Base-by-base conservation (phyloP, 1,140 invertebrate species). In the Camponotus vicinus region DNA sequence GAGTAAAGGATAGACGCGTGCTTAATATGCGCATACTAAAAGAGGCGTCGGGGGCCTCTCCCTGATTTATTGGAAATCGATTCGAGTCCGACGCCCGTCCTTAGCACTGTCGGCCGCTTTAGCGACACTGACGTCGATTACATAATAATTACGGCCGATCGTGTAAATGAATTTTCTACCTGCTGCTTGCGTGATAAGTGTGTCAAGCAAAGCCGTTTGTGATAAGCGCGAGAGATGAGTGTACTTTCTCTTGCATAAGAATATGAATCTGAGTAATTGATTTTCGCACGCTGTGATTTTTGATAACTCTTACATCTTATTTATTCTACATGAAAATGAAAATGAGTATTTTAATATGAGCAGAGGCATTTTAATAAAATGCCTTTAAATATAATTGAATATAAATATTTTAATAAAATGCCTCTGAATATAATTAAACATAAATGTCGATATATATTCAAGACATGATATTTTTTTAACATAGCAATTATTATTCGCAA, bases 11-110 rank as follows among this genome's bases (percentile, higher is more conserved):
- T 84, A 64, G 71, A 61, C 57, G 32, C 79, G 40, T 67, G 63
- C 57, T 90, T 88, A 90, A 87, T 90, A 90, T 90, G 89, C 86
- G 86, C 88, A 90, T 90, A 87, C 76, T 90, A 88, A 90, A 52
- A 84, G 13, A 52, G 42, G 27, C 88, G 75, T 21, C 32, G 67
- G 59, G 27, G 57, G 71, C 82, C 63, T 67, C 61, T 66, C 64
- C 40, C 63, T 78, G 82, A 85, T 85, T 85, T 78, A 85, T 85
- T 85, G 73, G 63, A 78, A 85, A 85, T 78, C 82, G 73, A 85
- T 85, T 85, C 82, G 27, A 55, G n/a, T 55, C 78, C 52, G 45
- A 37, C 55, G 40, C 40, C 42, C 21, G n/a, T 27, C 32, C 15
- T 69, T 86, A 18, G 15, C 32, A n/a, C 49, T 42, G 34, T 57